These are phyloP conservation scores for Lacanobia wlatinum DNA, from an alignment of 2,888 invertebrate genomes.

Conservation along the genomic window DNA sequence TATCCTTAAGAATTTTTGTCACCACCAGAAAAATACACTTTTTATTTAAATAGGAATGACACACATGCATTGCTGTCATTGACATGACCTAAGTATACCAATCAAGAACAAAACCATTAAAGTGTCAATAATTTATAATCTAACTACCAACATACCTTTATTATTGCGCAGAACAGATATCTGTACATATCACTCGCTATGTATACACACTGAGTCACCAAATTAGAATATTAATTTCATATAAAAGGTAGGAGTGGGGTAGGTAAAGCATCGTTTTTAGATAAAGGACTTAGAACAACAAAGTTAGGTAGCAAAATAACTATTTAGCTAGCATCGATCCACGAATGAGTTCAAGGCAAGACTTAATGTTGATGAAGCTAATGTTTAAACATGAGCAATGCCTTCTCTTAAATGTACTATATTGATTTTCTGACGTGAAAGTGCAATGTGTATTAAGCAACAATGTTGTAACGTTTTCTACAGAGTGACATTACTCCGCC, in stretches of 20 bases:
- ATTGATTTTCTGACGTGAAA: conserved; percentile 31
- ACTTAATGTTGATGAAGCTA: conserved; percentile 20
- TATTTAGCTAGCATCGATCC: background rate
- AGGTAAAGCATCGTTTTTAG: conserved; percentile 8
- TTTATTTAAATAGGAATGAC: background rate
- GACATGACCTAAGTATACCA: conserved; percentile 17
- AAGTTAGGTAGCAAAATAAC: background rate
- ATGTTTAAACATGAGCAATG: conserved; percentile 32
- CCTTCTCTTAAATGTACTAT: conserved; percentile 15
- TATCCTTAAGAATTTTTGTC: background rate
- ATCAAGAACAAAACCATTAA: conserved; percentile 32
- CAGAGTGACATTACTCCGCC: conserved; percentile 33
- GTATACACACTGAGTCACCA: conserved; percentile 68
- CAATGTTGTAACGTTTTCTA: conserved; percentile 32
- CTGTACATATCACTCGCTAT: conserved; percentile 52
- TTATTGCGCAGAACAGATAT: conserved; percentile 67
- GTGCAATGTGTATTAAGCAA: conserved; percentile 20
- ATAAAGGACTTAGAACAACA: background rate
- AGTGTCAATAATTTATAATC: conserved; percentile 17
- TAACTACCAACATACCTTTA: conserved; percentile 8
- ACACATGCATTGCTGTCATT: background rate
- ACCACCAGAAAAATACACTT: background rate
- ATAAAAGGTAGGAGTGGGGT: conserved; percentile 27
- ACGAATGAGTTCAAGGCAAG: conserved; percentile 27
- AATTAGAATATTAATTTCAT: conserved; percentile 73